Conservation (phyloP, 2,797 vertebrate genomes). For the Mus spretus region DNA sequence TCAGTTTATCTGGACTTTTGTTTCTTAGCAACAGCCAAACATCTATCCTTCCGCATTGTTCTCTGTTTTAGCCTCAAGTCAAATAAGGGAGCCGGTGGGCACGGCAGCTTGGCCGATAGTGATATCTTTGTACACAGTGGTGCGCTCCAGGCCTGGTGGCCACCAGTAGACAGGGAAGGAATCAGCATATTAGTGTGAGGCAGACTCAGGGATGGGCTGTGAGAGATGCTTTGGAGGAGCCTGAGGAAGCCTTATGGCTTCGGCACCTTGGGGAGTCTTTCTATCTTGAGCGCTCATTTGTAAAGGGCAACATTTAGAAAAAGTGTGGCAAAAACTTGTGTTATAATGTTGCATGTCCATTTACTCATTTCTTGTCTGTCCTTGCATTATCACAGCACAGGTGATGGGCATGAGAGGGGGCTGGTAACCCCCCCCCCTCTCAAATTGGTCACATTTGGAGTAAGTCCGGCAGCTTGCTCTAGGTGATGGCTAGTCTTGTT, state of each 20-base stretch:
- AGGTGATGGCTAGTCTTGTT: background rate
- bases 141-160: background rate
- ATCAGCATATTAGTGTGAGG: conserved; percentile 27
- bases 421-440: background rate
- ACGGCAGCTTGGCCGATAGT: conserved; percentile 40
- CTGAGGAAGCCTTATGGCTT: background rate
- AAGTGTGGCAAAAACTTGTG: background rate
- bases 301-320: conserved; percentile 25
- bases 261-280: background rate
- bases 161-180: conserved; percentile 27
- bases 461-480: background rate
- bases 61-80: conserved; percentile 63
- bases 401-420: background rate
- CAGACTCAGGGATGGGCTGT: background rate
- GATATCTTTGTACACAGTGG: conserved; percentile 3
- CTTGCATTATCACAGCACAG: background rate
- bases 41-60: conserved; percentile 60
- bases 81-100: conserved; percentile 53
- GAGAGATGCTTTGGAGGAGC: background rate
- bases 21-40: conserved; percentile 78
- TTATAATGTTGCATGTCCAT: background rate
- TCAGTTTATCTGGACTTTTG: conserved; percentile 70
- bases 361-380: conserved; percentile 48
- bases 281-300: conserved; percentile 48
- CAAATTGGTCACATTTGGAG: conserved; percentile 18